Evolutionary conservation across 2,113 vertebrate genomes (phyloP), one percentile per base, ranked within the genome.

Genomic region (Coptodon bakossiorum): DNA sequence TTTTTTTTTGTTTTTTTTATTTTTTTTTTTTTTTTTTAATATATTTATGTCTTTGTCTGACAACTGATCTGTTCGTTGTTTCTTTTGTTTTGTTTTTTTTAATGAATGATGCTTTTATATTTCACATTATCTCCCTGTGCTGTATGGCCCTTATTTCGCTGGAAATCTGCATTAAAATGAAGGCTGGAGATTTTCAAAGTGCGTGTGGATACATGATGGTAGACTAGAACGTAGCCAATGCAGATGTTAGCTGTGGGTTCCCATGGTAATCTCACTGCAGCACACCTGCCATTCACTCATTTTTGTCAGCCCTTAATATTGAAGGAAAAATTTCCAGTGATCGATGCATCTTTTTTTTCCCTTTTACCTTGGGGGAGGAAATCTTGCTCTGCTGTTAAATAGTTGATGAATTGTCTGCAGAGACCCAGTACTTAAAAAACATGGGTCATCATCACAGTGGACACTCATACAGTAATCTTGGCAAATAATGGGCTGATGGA

Each of bases 221-320:
- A 87, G 79, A 84, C 19, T 83, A 48, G 22, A 88, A 81, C 83
- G 16, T 19, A 86, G 36, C 85, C 90, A 71, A 86, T 83, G 6
- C 83, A 61, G 83, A 27, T 36, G 36, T 57, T 82, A 82, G 84
- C 88, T 89, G 66, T 90, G 92, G 91, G 89, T 94, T 94, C 93
- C 94, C 93, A 92, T 95, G 93, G 94, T 91, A 93, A 94, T 82
- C 90, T 73, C 88, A 90, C 88, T 57, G 92, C 89, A 59, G 22
- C 87, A 83, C 82, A 73, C 83, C 63, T 83, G n/a, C 29, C 57
- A 61, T 54, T 80, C 17, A 48, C 53, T 88, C n/a, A 59, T 27
- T 27, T 73, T n/a, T 83, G 56, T 88, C 73, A 80, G 24, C 17
- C 40, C 52, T 53, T 71, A 12, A 54, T 34, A 57, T 79, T 27